Base-by-base conservation (phyloP, 2,888 invertebrate species). In the Pardosa pseudoannulata region DNA sequence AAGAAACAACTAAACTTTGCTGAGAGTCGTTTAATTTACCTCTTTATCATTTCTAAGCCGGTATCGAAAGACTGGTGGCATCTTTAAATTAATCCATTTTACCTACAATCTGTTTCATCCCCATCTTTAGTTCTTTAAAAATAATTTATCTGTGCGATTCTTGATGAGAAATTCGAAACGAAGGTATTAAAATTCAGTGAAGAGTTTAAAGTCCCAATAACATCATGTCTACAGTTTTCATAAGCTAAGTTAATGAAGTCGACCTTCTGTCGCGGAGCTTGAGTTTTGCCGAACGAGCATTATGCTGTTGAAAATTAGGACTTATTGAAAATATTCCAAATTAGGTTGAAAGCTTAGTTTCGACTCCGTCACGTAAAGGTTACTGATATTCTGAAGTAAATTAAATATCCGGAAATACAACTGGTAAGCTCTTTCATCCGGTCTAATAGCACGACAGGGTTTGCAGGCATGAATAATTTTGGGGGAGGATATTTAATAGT, bases 201-300 rank as follows among this genome's bases (percentile, higher is more conserved):
- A 16, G 16, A 46, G 46, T 6, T 23, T 2, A 23, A 2, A 56
- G 23, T 56, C 23, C 23, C 56, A 56, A 56, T 56, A 56, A 23
- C 23, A 23, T 23, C 23, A 23, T 56, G 23, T 23, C 56, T 56
- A 56, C 56, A 23, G 23, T 56, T 23, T 56, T 56, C 56, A 56
- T 56, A 56, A 56, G 56, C 56, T 6, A 23, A 23, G 56, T 23
- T 56, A 56, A 56, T 56, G 56, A 56, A 56, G 56, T 56, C 23
- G 56, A 56, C 23, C 56, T 56, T 56, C 23, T 56, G 56, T 56
- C 23, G 23, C 23, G 23, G 16, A 11, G 19, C 23, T 6, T 1
- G 16, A 56, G 19, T 56, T 56, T 56, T 23, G 6, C 19, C 5
- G 23, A 23, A 23, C 23, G 23, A 23, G 5, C 56, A 56, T 56